Percentiles rank a stretch among this genome's conserved stretches.
Evolutionary conservation across 2,797 vertebrate genomes (phyloP).

Genomic region (Dryobates pubescens): DNA sequence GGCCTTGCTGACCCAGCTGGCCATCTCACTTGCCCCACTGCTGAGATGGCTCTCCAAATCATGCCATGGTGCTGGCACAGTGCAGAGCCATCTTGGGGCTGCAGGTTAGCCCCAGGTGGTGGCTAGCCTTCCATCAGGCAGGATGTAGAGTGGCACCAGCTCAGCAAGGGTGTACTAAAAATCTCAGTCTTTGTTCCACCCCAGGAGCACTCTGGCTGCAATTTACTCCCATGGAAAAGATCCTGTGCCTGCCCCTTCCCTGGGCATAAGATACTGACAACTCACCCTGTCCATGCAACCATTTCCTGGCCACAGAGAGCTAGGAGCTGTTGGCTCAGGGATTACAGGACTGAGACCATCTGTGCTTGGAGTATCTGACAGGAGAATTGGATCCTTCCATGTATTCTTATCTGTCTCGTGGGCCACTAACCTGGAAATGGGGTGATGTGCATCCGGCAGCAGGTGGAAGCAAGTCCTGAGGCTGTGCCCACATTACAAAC

Average conservation of each 20-base stretch:
- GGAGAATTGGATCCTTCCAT: neutral
- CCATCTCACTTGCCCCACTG: fast-evolving
- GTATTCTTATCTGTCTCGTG: neutral
- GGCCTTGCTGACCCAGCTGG: neutral
- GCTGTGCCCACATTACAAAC: neutral
- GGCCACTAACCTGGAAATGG: neutral
- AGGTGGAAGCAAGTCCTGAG: neutral
- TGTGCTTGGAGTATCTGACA: fast-evolving
- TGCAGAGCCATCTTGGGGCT: neutral
- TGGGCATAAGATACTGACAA: fast-evolving
- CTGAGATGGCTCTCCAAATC: neutral
- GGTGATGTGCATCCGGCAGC: neutral
- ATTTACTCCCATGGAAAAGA: neutral
- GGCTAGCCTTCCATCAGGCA: neutral
- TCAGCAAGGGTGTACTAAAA: neutral
- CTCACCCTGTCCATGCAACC: fast-evolving
- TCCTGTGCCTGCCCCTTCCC: neutral
- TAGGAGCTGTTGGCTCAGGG: fast-evolving
- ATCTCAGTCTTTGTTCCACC: neutral
- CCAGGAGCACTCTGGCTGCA: neutral
- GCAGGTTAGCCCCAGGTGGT: neutral
- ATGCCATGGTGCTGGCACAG: fast-evolving
- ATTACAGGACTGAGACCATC: fast-evolving
- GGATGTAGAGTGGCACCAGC: neutral
- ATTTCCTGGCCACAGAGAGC: neutral